Conservation (phyloP, 1,140 invertebrate genomes). For the Triops longicaudatus region DNA sequence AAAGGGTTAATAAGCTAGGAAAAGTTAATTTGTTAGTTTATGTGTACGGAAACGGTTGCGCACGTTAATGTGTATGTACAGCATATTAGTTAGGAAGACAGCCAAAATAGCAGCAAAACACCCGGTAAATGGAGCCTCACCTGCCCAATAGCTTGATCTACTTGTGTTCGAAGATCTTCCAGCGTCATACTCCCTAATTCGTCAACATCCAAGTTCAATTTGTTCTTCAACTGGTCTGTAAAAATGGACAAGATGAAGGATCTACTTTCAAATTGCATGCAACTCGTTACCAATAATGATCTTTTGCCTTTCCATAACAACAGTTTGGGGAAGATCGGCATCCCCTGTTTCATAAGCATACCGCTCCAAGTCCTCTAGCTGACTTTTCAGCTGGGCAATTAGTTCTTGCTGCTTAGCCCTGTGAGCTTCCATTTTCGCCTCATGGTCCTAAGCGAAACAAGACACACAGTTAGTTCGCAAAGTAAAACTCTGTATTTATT, state of each 20-base stretch:
- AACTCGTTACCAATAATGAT: constrained; percentile 58
- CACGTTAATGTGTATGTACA: not conserved
- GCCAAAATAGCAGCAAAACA: not conserved
- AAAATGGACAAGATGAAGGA: constrained; percentile 21
- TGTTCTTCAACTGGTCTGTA: constrained; percentile 47
- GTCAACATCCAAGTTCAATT: constrained; percentile 49
- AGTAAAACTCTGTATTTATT: constrained; percentile 17
- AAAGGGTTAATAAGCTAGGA: constrained; percentile 83
- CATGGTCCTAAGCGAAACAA: constrained; percentile 43
- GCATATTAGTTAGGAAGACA: not conserved
- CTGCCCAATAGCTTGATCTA: constrained; percentile 50
- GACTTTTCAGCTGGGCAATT: constrained; percentile 80
- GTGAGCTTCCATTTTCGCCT: constrained; percentile 55
- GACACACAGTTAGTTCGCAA: not conserved
- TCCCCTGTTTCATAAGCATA: constrained; percentile 85
- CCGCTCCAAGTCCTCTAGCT: constrained; percentile 86
- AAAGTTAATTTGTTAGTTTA: constrained; percentile 19
- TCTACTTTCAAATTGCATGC: not conserved
- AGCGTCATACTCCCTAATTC: constrained; percentile 45
- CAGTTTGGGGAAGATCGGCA: constrained; percentile 68
- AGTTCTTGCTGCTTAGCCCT: constrained; percentile 69
- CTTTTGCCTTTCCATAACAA: constrained; percentile 76
- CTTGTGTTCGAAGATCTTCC: constrained; percentile 46
- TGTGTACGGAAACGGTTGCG: not conserved
- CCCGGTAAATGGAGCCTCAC: constrained; percentile 34